Conservation (phyloP, 2,113 vertebrate genomes). For the Sinocyclocheilus maitianheensis region DNA sequence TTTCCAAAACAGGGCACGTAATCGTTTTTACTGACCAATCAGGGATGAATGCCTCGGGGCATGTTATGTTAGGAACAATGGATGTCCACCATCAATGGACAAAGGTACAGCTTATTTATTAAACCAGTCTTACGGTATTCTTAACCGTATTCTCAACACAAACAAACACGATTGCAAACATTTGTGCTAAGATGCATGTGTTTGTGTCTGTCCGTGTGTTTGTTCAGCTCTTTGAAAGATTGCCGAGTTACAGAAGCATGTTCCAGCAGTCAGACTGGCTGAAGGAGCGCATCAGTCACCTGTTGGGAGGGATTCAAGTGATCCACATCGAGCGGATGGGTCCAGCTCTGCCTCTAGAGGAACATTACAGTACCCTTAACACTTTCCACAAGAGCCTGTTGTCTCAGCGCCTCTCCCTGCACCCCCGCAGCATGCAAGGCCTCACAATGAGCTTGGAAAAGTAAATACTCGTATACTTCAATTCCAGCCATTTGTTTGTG, state of each 20-base stretch:
- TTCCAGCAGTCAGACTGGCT: constrained; percentile 81
- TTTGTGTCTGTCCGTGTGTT: neutral
- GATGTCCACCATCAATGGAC: constrained; percentile 97
- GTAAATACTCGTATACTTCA: constrained; percentile 61
- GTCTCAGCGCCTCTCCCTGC: constrained; percentile 75
- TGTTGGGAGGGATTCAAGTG: constrained; percentile 87
- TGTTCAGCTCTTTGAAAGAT: constrained; percentile 83
- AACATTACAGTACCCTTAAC: constrained; percentile 82
- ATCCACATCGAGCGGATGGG: constrained; percentile 83
- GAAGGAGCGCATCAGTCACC: constrained; percentile 86
- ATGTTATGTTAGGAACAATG: constrained; percentile 93
- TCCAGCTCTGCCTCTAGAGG: constrained; percentile 81
- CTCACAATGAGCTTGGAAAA: constrained; percentile 86
- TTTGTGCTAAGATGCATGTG: constrained; percentile 3
- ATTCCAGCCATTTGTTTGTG: neutral
- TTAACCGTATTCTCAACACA: no score
- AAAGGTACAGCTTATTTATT: constrained; percentile 76
- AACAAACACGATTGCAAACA: neutral
- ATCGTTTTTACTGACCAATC: constrained; percentile 92
- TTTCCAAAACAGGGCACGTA: constrained; percentile 74
- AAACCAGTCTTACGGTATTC: neutral
- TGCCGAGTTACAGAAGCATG: constrained; percentile 84
- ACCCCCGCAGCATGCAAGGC: constrained; percentile 87
- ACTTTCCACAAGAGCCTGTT: constrained; percentile 80
- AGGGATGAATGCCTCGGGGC: constrained; percentile 88